Evolutionary conservation across 2,113 vertebrate genomes (phyloP), one percentile per base, ranked within the genome.

Genomic region (Bothrops jararaca): DNA sequence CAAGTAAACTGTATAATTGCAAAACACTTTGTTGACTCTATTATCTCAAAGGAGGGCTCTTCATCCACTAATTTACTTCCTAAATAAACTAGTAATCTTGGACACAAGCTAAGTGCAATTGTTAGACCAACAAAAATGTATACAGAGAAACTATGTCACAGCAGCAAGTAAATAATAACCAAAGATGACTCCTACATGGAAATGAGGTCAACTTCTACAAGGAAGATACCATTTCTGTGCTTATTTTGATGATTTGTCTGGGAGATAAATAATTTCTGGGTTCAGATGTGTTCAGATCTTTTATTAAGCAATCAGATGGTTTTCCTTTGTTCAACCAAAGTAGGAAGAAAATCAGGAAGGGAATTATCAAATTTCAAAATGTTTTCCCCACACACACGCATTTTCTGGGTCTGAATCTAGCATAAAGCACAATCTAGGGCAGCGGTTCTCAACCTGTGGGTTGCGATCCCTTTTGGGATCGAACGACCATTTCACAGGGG

Each of bases 301-400:
- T 42, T 11, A 18, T 53, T 29, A 15, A 87, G 26, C 53, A 48
- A 52, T 26, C 48, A 87, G 12, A 29, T 87, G 26, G 24, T 15
- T 74, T 80, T 22, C 34, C 7, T 42, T 22, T 80, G 34, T 80
- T 80, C 74, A 80, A 22, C 3, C 34, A 80, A 34, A 80, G n/a
- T 42, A 39, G 18, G 74, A 80, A 92, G 95, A 95, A 91, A 94
- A 58, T 64, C 87, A 95, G 90, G 92, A 95, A 94, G 96, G 95
- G 94, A 94, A 95, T 80, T 91, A 93, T 93, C 95, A 93, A 95
- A 50, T 50, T 50, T 50, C 48, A 50, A 50, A 50, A 1, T 0
- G 45, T 50, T 50, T 50, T 8, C 15, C 54, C 54, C 3, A 3
- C 11, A 34, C 92, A 86, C 48, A 48, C 48, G 9, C 48, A 80